Percentiles rank a stretch among this genome's conserved stretches.
phyloP scores from a whole-genome alignment of 92 coral and sea anemone genomes.

The Epizoanthus ramosus region DNA sequence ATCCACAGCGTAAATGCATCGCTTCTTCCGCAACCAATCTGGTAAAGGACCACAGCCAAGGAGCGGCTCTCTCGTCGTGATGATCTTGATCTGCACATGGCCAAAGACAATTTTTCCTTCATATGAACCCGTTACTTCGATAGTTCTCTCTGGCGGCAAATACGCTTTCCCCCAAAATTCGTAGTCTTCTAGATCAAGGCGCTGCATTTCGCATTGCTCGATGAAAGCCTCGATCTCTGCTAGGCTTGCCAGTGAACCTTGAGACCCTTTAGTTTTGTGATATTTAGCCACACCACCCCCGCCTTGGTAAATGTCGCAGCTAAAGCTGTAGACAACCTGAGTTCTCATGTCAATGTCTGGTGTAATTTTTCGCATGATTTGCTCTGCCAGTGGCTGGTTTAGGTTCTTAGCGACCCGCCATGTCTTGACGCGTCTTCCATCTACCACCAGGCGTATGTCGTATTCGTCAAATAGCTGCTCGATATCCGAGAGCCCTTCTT shows the following conservation, averaged over 20 bases:
- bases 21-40: slow-evolving; percentile 25
- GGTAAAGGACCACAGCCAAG: slow-evolving; percentile 49
- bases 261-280: not conserved
- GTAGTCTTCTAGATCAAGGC: slow-evolving; percentile 8
- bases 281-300: no score
- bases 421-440: no score
- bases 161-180: slow-evolving; percentile 44
- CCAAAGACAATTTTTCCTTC: slow-evolving; percentile 39
- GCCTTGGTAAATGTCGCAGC: no score
- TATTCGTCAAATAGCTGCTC: no score
- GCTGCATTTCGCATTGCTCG: slow-evolving; percentile 17
- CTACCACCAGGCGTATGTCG: no score
- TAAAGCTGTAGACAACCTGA: no score
- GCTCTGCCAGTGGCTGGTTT: no score
- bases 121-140: slow-evolving; percentile 41
- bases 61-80: slow-evolving; percentile 6
- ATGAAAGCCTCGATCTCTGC: slow-evolving; percentile 5
- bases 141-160: slow-evolving; percentile 27
- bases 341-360: no score
- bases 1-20: slow-evolving; percentile 26
- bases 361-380: no score
- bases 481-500: no score
- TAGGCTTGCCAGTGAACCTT: slow-evolving; percentile 27
- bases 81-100: slow-evolving; percentile 19
- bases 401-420: no score